Percentiles rank a stretch among this genome's conserved stretches.
These are phyloP conservation scores for Nerophis ophidion DNA, from an alignment of 2,113 vertebrate species.

Conservation along the genomic window DNA sequence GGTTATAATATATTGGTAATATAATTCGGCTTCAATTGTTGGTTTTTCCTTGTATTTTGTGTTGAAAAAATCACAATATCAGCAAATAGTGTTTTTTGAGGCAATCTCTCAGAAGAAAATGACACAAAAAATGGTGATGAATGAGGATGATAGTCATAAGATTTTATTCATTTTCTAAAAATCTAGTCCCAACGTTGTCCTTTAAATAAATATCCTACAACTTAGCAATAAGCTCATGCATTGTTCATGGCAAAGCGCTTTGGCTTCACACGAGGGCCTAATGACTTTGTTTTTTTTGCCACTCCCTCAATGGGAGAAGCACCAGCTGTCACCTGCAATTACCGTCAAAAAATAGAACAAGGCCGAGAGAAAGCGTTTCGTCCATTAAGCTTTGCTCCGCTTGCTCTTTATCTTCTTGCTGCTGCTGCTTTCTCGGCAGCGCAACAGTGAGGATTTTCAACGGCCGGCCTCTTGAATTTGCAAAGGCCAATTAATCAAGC, in stretches of 20 bases:
- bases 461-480: constrained; percentile 34
- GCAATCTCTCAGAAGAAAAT: too few species aligned
- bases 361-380: constrained; percentile 12
- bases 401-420: constrained; percentile 1
- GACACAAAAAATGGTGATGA: too few species aligned
- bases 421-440: constrained; percentile 39
- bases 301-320: constrained; percentile 45
- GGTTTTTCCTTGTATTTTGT: too few species aligned
- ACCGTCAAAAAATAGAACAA: constrained; percentile 21
- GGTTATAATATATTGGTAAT: too few species aligned
- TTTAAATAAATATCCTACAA: constrained; percentile 29
- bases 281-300: constrained; percentile 40
- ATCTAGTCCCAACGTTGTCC: too few species aligned
- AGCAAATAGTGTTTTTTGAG: too few species aligned
- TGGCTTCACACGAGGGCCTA: constrained; percentile 47
- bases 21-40: too few species aligned
- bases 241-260: constrained; percentile 50
- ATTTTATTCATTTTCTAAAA: too few species aligned
- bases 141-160: too few species aligned
- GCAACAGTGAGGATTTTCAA: constrained; percentile 36
- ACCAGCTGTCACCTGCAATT: constrained; percentile 61
- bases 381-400: constrained; percentile 39
- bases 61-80: too few species aligned
- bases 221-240: constrained; percentile 48
- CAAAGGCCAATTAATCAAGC: constrained; percentile 61